Conservation (phyloP, 2,888 invertebrate genomes). For the Athalia circularis region DNA sequence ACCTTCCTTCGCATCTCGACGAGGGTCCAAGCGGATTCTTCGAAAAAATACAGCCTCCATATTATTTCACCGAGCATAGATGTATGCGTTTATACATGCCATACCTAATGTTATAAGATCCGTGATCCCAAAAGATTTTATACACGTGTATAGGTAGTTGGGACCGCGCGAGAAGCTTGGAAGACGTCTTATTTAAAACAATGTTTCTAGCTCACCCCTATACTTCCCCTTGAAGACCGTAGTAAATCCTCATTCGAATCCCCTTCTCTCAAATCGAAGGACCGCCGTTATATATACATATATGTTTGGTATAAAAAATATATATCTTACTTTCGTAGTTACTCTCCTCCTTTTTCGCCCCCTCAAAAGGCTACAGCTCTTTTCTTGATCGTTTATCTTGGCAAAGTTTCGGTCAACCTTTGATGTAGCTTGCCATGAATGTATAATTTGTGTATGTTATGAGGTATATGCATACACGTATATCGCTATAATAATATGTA, state of each 20-base stretch:
- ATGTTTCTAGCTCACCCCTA: constrained; percentile 63
- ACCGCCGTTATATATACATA: constrained; percentile 68
- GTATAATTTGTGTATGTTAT: not conserved
- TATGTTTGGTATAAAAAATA: constrained; percentile 24
- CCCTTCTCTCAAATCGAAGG: constrained; percentile 55
- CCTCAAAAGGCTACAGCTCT: not conserved
- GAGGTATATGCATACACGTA: too few relatives aligned
- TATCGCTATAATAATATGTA: too few relatives aligned
- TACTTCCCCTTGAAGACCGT: constrained; percentile 58
- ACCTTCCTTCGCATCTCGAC: not conserved
- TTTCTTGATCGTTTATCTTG: not conserved
- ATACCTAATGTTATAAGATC: not conserved
- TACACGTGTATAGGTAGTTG: not conserved
- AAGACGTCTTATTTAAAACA: constrained; percentile 72
- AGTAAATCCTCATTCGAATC: constrained; percentile 72
- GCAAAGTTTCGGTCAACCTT: constrained; percentile 14
- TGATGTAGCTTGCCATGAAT: constrained; percentile 2
- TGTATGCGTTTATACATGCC: not conserved
- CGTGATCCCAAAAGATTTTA: constrained; percentile 16
- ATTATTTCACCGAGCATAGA: not conserved
- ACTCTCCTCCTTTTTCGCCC: constrained; percentile 37
- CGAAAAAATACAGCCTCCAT: constrained; percentile 20
- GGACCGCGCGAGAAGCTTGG: constrained; percentile 24
- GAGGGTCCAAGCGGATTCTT: constrained; percentile 22
- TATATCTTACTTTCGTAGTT: constrained; percentile 30